These are phyloP conservation scores for Ailuropoda melanoleuca DNA, from an alignment of 2,113 vertebrate species.

Conservation along the genomic window DNA sequence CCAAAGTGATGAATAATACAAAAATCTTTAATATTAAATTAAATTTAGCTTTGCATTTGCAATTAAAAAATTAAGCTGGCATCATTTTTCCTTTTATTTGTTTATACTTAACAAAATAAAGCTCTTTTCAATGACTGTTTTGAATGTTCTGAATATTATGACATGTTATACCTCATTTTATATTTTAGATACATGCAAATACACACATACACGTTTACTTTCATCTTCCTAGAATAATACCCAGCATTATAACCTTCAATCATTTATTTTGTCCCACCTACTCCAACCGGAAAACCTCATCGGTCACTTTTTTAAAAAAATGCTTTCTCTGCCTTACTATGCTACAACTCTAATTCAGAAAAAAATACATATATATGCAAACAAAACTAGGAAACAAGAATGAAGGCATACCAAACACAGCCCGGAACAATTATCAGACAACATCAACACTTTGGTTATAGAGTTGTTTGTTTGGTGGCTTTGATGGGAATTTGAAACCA, in stretches of 20 bases:
- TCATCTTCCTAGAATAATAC: not conserved
- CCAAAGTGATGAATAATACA: not conserved
- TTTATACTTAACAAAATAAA: not conserved
- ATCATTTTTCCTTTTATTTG: not conserved
- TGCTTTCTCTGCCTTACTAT: not conserved
- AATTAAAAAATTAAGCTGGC: not conserved
- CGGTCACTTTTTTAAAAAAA: not conserved
- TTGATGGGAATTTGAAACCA: not conserved
- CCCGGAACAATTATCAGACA: not conserved
- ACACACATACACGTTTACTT: not conserved
- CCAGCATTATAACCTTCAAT: not conserved
- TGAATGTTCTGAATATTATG: not conserved
- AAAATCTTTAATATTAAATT: not conserved
- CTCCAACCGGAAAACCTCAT: not conserved
- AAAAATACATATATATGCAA: not conserved
- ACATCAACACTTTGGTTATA: not conserved
- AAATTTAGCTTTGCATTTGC: not conserved
- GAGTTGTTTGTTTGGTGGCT: not conserved
- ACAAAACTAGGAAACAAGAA: not conserved
- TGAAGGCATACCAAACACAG: not conserved
- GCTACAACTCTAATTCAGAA: not conserved
- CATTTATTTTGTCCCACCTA: not conserved
- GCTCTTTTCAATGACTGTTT: not conserved
- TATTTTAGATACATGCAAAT: not conserved
- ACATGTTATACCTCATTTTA: not conserved